Evolutionary conservation across 2,113 vertebrate genomes (phyloP).

Genomic region (Rhinopithecus roxellana): DNA sequence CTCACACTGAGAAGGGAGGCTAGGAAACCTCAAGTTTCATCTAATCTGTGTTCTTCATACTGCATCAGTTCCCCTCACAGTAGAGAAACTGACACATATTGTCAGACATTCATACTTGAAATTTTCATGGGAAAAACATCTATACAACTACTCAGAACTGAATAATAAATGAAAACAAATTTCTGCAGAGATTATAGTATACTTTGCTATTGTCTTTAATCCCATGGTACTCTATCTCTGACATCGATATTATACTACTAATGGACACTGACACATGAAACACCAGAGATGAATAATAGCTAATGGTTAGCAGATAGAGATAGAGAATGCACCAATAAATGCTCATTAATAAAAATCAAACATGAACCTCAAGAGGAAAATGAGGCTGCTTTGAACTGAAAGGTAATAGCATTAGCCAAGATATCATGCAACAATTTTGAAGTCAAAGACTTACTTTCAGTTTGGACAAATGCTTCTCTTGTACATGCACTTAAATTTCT

Average conservation of each 20-base stretch:
- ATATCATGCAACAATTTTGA: not conserved
- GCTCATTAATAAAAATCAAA: not conserved
- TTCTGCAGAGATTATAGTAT: not conserved
- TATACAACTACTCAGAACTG: not conserved
- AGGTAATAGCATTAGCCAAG: not conserved
- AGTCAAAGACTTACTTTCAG: slow-evolving; percentile 26
- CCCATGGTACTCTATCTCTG: not conserved
- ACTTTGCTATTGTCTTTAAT: not conserved
- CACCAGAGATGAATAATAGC: not conserved
- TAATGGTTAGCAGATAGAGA: not conserved
- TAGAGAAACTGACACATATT: not conserved
- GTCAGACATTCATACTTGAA: not conserved
- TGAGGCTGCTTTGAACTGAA: not conserved
- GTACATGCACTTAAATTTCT: not conserved
- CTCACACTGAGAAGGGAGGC: not conserved
- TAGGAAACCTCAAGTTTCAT: not conserved
- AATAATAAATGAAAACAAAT: not conserved
- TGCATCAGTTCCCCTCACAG: not conserved
- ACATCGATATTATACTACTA: not conserved
- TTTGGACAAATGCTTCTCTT: slow-evolving; percentile 41
- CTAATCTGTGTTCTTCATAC: not conserved
- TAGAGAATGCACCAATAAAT: not conserved
- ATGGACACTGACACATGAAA: not conserved
- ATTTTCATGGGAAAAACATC: not conserved
- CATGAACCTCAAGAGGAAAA: not conserved